A percentile compares a stretch with the other conserved stretches of the same genome.
phyloP scores from a whole-genome alignment of 2,797 vertebrate species.

The Cetoscarus ocellatus region DNA sequence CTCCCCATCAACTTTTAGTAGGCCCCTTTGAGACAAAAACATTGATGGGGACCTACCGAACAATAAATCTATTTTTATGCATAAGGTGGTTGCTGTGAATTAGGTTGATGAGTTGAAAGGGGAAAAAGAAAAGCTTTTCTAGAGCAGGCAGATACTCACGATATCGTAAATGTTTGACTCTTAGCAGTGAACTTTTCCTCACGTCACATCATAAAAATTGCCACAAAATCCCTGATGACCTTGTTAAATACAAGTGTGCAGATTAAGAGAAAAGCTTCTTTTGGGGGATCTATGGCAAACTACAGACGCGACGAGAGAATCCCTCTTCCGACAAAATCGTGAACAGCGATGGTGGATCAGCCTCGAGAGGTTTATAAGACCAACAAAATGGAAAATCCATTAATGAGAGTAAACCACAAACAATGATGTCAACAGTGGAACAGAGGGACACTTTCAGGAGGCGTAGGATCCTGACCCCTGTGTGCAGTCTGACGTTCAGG shows the following conservation, averaged over 20 bases:
- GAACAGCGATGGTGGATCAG: slow-evolving; percentile 21
- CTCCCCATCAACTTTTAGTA: slow-evolving; percentile 72
- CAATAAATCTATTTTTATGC: slow-evolving; percentile 78
- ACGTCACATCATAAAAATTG: slow-evolving; percentile 36
- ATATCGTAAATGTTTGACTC: slow-evolving; percentile 48
- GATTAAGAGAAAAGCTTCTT: slow-evolving; percentile 35
- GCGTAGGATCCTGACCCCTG: slow-evolving; percentile 35
- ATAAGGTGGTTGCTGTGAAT: slow-evolving; percentile 58
- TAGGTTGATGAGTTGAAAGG: slow-evolving; percentile 60
- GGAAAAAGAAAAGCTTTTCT: slow-evolving; percentile 54
- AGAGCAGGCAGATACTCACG: slow-evolving; percentile 54
- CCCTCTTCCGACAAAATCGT: slow-evolving; percentile 18
- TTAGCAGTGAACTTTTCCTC: slow-evolving; percentile 40
- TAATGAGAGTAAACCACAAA: slow-evolving; percentile 49
- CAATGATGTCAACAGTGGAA: slow-evolving; percentile 38
- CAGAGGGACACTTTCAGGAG: slow-evolving; percentile 49
- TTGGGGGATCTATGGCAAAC: slow-evolving; percentile 30
- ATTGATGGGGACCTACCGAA: slow-evolving; percentile 66
- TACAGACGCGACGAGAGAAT: slow-evolving; percentile 13
- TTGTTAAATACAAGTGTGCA: slow-evolving; percentile 38
- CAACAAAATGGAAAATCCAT: slow-evolving; percentile 67
- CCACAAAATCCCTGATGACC: slow-evolving; percentile 37
- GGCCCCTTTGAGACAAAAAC: slow-evolving; percentile 68
- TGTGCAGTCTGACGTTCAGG: slow-evolving; percentile 38
- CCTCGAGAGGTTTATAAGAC: slow-evolving; percentile 52